Evolutionary conservation across 2,888 invertebrate genomes (phyloP).

Genomic region (Drosophila infuscata): DNA sequence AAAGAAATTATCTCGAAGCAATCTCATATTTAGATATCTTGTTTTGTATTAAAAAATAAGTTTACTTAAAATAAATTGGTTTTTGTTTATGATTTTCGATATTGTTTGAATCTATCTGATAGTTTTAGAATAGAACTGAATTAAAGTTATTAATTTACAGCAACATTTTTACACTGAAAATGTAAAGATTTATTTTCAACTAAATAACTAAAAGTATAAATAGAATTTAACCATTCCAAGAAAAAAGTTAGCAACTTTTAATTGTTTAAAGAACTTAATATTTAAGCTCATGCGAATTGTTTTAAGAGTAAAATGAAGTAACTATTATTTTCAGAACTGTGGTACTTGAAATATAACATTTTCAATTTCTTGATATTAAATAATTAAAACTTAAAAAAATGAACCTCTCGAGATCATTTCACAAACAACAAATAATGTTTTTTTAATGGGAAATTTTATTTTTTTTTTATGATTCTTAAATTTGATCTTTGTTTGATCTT

Average conservation of each 20-base stretch:
- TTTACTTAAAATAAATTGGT: too few relatives aligned
- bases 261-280: not conserved
- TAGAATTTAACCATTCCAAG: not conserved
- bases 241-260: not conserved
- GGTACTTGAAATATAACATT: not conserved
- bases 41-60: not conserved
- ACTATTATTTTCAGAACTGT: not conserved
- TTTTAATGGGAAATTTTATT: not conserved
- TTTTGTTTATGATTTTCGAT: not conserved
- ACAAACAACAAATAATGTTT: not conserved
- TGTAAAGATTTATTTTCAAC: not conserved
- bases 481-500: not conserved
- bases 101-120: not conserved
- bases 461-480: not conserved
- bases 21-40: not conserved
- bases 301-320: not conserved
- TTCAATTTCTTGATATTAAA: not conserved
- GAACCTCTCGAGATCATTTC: not conserved
- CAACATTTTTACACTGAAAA: not conserved
- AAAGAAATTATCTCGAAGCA: not conserved
- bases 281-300: not conserved
- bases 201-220: not conserved
- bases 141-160: not conserved
- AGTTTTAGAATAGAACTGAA: accelerated
- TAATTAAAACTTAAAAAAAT: not conserved